phyloP scores from a whole-genome alignment of 2,113 vertebrate species.

The Crotalus tigris region DNA sequence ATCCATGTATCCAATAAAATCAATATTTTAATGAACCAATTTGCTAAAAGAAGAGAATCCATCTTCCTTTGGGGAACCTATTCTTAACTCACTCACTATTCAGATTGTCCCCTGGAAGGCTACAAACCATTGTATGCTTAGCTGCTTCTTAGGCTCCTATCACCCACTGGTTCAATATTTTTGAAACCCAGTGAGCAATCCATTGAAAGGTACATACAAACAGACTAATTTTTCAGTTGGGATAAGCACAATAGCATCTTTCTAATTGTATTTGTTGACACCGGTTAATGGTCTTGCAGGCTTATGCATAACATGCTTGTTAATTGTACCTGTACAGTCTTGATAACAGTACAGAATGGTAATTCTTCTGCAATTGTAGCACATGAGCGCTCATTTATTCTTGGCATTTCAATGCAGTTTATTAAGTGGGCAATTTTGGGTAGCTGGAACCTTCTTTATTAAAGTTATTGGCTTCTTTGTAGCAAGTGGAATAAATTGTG shows the following conservation, averaged over 20 bases:
- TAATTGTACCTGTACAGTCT: slow-evolving; percentile 65
- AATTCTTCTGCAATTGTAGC: slow-evolving; percentile 61
- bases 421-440: slow-evolving; percentile 68
- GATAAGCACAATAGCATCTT: slow-evolving; percentile 55
- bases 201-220: slow-evolving; percentile 42
- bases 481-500: slow-evolving; percentile 63
- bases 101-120: not conserved
- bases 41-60: slow-evolving; percentile 52
- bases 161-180: slow-evolving; percentile 52
- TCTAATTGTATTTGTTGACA: slow-evolving; percentile 62
- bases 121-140: slow-evolving; percentile 47
- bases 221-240: slow-evolving; percentile 57
- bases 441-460: slow-evolving; percentile 67
- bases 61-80: slow-evolving; percentile 29
- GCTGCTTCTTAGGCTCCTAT: slow-evolving; percentile 33
- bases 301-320: slow-evolving; percentile 58
- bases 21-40: slow-evolving; percentile 56
- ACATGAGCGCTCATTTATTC: slow-evolving; percentile 56
- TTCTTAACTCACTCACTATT: slow-evolving; percentile 23
- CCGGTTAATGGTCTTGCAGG: slow-evolving; percentile 50
- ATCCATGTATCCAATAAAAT: slow-evolving; percentile 38
- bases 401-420: slow-evolving; percentile 61
- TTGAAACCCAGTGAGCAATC: slow-evolving; percentile 46
- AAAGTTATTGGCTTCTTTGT: slow-evolving; percentile 67
- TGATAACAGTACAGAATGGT: slow-evolving; percentile 59